Evolutionary conservation across 2,797 vertebrate species (phyloP), one percentile per base, ranked within the genome.

Genomic region (Lates japonicus): DNA sequence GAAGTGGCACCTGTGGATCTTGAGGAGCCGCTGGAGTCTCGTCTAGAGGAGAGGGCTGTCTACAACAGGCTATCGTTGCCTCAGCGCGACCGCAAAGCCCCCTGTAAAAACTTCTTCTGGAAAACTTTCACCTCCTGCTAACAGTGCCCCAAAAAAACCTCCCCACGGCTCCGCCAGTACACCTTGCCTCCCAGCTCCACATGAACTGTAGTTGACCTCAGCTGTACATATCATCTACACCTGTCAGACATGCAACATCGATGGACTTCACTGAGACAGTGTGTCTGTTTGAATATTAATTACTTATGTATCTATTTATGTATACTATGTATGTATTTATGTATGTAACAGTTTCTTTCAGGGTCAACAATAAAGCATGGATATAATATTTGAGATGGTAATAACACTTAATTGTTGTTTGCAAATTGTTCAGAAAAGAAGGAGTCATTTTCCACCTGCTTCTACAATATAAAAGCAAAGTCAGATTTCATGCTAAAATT

Each of bases 91-190:
- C 97, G 97, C 88, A 98, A 98, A 94, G 96, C 96, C 1, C 96
- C 97, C 41, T 98, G 97, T 92, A 98, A 97, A 93, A 97, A 97
- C 91, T 98, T 98, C 96, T 98, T 97, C 95, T 98, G 97, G 97
- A 98, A 98, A 95, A 98, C 97, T 12, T 98, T 97, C 94, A 97
- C 97, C 33, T 96, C 96, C 65, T 98, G 97, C 93, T 98, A 97
- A 96, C 74, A 55, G 84, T 41, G 57, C 71, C 72, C 73, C 0
- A 48, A 70, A 62, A 46, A 29, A 29, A 29, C 2, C 25, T 29
- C 54, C 72, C 16, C 33, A 10, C 5, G 25, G 57, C 64, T 76
- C 49, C 25, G 14, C 61, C 78, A 22, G 13, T 55, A 66, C 72
- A 84, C 58, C 74, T 46, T 39, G 39, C 57, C 31, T 51, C 70